These are phyloP conservation scores for Chamaea fasciata DNA, from an alignment of 2,113 vertebrate genomes.

Conservation along the genomic window DNA sequence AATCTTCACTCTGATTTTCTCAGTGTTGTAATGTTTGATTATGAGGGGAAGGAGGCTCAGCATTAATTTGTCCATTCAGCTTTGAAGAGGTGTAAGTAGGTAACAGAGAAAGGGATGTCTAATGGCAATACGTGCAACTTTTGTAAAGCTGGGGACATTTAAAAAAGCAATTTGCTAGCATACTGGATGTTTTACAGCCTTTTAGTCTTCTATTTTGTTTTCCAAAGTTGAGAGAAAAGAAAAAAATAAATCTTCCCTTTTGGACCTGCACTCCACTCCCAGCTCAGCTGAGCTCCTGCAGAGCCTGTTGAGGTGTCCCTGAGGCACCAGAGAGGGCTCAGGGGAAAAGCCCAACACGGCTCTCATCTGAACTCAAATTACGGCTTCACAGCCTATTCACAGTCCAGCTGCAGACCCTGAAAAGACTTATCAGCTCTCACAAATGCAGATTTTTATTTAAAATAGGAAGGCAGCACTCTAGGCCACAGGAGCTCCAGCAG, in stretches of 20 bases:
- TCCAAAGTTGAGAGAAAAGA: neutral
- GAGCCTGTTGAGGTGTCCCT: neutral
- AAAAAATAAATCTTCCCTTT: neutral
- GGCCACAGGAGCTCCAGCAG: neutral
- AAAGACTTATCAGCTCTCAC: neutral
- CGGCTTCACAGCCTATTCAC: neutral
- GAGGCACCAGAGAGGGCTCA: neutral
- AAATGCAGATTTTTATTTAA: neutral
- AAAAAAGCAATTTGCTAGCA: neutral
- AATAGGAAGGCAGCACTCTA: neutral
- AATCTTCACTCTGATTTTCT: slow-evolving; percentile 37
- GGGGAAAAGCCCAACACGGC: neutral
- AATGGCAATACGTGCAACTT: slow-evolving; percentile 7
- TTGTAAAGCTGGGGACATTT: neutral
- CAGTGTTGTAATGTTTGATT: slow-evolving; percentile 31
- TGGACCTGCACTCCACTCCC: neutral
- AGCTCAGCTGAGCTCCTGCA: neutral
- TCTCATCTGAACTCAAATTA: neutral
- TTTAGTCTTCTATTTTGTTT: slow-evolving; percentile 34
- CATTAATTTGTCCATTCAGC: slow-evolving; percentile 50
- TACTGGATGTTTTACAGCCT: neutral
- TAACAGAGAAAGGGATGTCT: slow-evolving; percentile 20
- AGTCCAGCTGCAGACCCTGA: neutral
- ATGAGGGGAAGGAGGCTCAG: slow-evolving; percentile 7
- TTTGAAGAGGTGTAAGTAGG: slow-evolving; percentile 26